Evolutionary conservation across 2,797 vertebrate genomes (phyloP), one percentile per base, ranked within the genome.

Genomic region (Glossophaga mutica): DNA sequence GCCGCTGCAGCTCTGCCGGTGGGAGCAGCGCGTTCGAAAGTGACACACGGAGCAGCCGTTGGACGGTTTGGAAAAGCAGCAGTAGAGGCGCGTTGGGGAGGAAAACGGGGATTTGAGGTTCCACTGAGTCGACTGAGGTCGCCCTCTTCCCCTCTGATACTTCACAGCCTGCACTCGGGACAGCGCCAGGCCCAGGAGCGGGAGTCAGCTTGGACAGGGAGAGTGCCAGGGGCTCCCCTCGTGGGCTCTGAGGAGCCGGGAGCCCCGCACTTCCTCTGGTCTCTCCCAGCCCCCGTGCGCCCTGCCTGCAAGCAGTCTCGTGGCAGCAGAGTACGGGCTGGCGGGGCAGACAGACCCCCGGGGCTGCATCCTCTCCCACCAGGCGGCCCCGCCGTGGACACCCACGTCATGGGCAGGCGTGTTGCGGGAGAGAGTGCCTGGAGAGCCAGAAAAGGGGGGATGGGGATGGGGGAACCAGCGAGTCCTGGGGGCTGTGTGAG

Each of bases 21-120:
- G 68, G 29, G 3, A 0, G 24, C 5, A 37, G 55, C 2, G 1
- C 16, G 18, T 5, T 24, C 2, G n/a, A 76, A 21, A 24, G 0
- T 11, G 8, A 10, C 4, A 0, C 37, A 6, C 29, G 21, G 34
- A 29, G 50, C 65, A 83, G 67, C 44, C 3, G 0, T 15, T 11
- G 8, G 48, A n/a, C 18, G 3, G 2, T 11, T 32, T 42, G 29
- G 46, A 10, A 52, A 39, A 70, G 55, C 14, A 44, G 1, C 0
- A 15, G 34, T 12, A 21, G 68, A 21, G 44, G 24, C 29, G 26
- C 37, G 5, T 2, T 22, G 5, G 21, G 21, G 42, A 59, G 34
- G 52, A 76, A 29, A 57, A 65, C 37, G 7, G 4, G n/a, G 73
- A 39, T 70, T 42, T 19, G 39, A 21, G 59, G 42, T n/a, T 3